Conservation (phyloP, 2,888 invertebrate genomes). For the Tipula unca region DNA sequence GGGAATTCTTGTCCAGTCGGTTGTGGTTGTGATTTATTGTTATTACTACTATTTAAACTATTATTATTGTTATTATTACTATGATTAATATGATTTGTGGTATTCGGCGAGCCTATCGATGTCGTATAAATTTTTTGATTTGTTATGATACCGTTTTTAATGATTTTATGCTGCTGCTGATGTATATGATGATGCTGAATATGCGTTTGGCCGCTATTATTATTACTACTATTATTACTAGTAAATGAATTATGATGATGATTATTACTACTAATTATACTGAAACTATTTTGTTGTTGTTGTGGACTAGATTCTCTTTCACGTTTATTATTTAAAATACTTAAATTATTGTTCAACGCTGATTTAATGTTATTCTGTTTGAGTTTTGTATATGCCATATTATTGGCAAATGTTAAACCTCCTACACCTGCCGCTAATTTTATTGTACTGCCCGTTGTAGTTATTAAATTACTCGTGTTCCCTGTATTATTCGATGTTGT, state of each 20-base stretch:
- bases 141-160: constrained; percentile 16
- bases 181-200: neutral
- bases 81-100: constrained; percentile 28
- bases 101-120: constrained; percentile 30
- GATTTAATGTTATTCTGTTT: constrained; percentile 32
- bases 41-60: constrained; percentile 16
- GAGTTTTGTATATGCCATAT: constrained; percentile 39
- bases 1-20: constrained; percentile 55
- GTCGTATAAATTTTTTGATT: constrained; percentile 22
- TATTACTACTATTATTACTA: constrained; percentile 14
- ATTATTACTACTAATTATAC: constrained; percentile 16
- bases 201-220: neutral
- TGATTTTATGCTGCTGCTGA: neutral
- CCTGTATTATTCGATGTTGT: constrained; percentile 33
- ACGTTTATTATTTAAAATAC: constrained; percentile 18
- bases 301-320: constrained; percentile 24
- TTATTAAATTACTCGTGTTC: constrained; percentile 25
- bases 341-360: constrained; percentile 19
- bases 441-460: constrained; percentile 34
- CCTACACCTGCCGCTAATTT: constrained; percentile 41
- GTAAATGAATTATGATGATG: constrained; percentile 16
- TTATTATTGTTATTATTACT: constrained; percentile 19
- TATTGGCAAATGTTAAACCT: constrained; percentile 41
- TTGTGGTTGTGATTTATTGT: constrained; percentile 21
- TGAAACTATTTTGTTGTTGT: constrained; percentile 20